phyloP scores from a whole-genome alignment of 2,797 vertebrate species.

The Cephalopachus bancanus region DNA sequence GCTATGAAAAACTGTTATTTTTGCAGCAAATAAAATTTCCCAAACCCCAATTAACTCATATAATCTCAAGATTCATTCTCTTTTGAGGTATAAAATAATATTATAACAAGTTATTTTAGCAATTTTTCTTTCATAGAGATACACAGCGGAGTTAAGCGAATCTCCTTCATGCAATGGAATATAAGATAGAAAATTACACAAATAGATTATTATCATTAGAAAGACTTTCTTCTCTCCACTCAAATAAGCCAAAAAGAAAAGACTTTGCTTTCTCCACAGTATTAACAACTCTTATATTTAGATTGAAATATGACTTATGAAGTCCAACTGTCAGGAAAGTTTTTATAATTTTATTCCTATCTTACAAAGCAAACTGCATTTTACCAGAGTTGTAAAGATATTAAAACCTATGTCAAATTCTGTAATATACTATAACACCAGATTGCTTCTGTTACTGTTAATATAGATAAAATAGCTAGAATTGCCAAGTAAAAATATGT shows the following conservation, averaged over 20 bases:
- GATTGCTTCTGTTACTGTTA: neutral
- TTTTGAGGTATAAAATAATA: constrained; percentile 51
- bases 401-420: constrained; percentile 15
- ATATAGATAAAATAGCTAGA: neutral
- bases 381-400: neutral
- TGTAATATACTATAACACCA: neutral
- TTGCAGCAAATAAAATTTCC: constrained; percentile 6
- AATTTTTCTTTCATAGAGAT: constrained; percentile 53
- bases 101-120: constrained; percentile 53
- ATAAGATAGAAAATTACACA: constrained; percentile 54
- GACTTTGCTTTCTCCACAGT: neutral
- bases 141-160: neutral
- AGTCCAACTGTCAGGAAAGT: neutral
- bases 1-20: constrained; percentile 32
- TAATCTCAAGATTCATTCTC: constrained; percentile 58
- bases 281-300: neutral
- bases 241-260: neutral
- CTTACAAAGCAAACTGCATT: neutral
- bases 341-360: neutral
- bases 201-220: constrained; percentile 27
- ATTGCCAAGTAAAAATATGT: neutral
- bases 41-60: constrained; percentile 66
- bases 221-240: neutral
- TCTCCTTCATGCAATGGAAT: constrained; percentile 56
- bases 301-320: neutral